These are phyloP conservation scores for Tyto alba DNA, from an alignment of 2,113 vertebrate genomes.

Conservation along the genomic window DNA sequence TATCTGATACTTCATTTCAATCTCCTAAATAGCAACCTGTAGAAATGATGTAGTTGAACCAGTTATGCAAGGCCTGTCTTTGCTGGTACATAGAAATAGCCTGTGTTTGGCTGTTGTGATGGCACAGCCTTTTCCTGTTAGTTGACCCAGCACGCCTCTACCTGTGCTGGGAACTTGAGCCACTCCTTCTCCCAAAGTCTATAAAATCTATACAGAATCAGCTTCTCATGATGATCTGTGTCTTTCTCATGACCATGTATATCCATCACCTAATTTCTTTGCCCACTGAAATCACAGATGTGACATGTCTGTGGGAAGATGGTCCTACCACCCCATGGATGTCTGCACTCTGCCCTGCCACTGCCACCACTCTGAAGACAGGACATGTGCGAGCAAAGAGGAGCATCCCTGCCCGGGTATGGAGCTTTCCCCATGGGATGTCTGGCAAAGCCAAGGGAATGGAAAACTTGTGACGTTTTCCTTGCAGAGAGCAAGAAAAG, in stretches of 20 bases:
- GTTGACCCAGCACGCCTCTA: neutral
- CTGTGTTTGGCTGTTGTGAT: neutral
- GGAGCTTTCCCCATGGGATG: neutral
- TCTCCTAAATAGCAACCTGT: neutral
- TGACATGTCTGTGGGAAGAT: rapidly evolving
- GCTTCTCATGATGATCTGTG: neutral
- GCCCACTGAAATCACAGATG: neutral
- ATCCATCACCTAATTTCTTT: neutral
- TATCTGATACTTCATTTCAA: neutral
- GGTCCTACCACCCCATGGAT: no score
- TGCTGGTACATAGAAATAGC: neutral
- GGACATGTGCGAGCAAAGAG: neutral
- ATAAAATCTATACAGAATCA: neutral
- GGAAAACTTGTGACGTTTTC: neutral
- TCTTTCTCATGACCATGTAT: neutral
- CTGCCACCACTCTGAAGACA: neutral
- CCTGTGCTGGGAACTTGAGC: neutral
- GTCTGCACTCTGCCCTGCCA: neutral
- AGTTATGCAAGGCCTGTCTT: neutral
- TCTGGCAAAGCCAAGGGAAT: neutral
- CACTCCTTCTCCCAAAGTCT: neutral
- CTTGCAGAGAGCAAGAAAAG: neutral
- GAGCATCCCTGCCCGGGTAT: neutral
- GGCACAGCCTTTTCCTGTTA: neutral
- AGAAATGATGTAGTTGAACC: neutral